These are phyloP conservation scores for Lagodon rhomboides DNA, from an alignment of 2,797 vertebrate species.

Conservation along the genomic window DNA sequence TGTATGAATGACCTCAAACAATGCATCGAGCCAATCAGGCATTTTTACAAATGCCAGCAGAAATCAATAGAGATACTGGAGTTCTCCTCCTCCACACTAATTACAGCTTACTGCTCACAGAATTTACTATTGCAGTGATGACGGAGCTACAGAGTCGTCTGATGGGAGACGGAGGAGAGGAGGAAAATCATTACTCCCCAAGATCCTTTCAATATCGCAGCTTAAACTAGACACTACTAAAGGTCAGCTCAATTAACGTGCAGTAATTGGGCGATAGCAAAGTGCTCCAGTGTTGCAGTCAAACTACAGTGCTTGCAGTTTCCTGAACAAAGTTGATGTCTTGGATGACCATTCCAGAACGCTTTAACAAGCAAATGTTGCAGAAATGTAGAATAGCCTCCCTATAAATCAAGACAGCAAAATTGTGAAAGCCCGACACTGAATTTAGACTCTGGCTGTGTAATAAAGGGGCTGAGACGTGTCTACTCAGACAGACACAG, in stretches of 20 bases:
- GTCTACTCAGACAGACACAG: neutral
- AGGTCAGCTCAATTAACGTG: constrained; percentile 76
- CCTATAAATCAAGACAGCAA: constrained; percentile 6
- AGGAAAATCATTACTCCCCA: constrained; percentile 73
- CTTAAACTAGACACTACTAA: constrained; percentile 67
- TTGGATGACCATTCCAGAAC: constrained; percentile 9
- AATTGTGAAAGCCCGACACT: neutral
- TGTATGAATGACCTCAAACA: constrained; percentile 11
- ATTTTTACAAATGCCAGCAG: constrained; percentile 70
- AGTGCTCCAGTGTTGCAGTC: constrained; percentile 47
- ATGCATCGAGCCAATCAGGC: constrained; percentile 41
- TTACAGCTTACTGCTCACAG: constrained; percentile 72
- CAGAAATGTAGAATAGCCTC: constrained; percentile 20
- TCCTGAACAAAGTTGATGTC: constrained; percentile 43
- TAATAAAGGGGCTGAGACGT: constrained; percentile 15
- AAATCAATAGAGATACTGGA: constrained; percentile 79
- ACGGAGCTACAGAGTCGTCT: constrained; percentile 49
- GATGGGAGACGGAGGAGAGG: constrained; percentile 42
- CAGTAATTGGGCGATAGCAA: constrained; percentile 69
- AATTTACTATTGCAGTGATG: constrained; percentile 67
- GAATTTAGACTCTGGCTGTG: constrained; percentile 5
- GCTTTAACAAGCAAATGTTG: constrained; percentile 35
- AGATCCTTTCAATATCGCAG: constrained; percentile 72
- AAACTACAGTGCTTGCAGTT: constrained; percentile 43
- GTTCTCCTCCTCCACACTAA: constrained; percentile 76